phyloP scores from a whole-genome alignment of 2,888 invertebrate genomes.

The Anthrax anthrax region DNA sequence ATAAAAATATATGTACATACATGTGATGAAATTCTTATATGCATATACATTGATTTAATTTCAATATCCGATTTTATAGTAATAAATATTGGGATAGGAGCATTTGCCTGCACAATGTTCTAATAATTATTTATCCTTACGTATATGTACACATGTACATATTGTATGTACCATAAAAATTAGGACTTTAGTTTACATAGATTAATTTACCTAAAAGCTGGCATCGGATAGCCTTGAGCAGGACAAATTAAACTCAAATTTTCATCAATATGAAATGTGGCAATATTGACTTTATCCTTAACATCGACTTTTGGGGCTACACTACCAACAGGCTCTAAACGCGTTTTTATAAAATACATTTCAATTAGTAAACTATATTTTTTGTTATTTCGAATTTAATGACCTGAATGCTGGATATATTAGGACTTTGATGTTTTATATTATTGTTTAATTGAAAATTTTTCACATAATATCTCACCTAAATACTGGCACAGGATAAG shows the following conservation, averaged over 20 bases:
- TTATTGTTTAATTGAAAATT: no score
- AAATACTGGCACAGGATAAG: constrained; percentile 38
- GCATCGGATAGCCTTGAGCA: constrained; percentile 63
- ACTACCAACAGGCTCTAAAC: constrained; percentile 52
- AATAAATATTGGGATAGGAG: not conserved
- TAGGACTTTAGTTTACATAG: constrained; percentile 37
- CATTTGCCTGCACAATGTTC: not conserved
- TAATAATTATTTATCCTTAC: not conserved
- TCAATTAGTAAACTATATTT: no score
- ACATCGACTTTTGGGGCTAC: constrained; percentile 49
- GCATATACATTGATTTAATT: not conserved
- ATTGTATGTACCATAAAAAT: no score
- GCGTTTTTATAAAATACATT: no score
- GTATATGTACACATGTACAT: no score
- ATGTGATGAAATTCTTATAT: constrained; percentile 4
- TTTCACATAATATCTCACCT: constrained; percentile 26
- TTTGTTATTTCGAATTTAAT: not conserved
- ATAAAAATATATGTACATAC: constrained; percentile 11
- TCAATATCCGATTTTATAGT: not conserved
- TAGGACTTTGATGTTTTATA: no score
- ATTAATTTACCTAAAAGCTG: constrained; percentile 48
- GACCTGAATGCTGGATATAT: not conserved
- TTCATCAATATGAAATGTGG: constrained; percentile 35
- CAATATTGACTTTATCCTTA: constrained; percentile 31
- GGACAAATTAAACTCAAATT: constrained; percentile 54